Base-by-base conservation (phyloP, 1,140 invertebrate genomes). In the Ips typographus region DNA sequence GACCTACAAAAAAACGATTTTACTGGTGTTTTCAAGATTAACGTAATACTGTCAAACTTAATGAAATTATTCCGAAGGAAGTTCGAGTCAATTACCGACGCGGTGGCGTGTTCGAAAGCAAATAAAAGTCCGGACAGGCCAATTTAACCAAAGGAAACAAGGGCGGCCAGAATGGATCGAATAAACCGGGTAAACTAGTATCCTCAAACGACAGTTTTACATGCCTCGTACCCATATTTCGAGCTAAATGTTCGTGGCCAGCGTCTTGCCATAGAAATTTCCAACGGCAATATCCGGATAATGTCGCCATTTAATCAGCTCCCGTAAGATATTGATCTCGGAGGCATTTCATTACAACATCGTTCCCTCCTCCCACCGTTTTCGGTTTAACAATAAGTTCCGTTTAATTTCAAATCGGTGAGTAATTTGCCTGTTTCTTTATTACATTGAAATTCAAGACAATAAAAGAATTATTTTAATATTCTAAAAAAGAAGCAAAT, bases 281-380 rank as follows among this genome's bases (percentile, higher is more conserved):
- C 72, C 71, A 76, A 77, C 73, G 66, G 77, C 77, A 78, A 78
- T 78, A 78, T 78, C 77, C 77, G 75, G 74, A 75, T 78, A 78
- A 75, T 71, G 73, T 70, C 75, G 74, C 75, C 72, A 77, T 78
- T 78, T 78, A 77, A 77, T 78, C 75, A 78, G 75, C 71, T 74
- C 73, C 76, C 72, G 68, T 70, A 73, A 73, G 74, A 76, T 77
- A 77, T 77, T 77, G 76, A 77, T 77, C 76, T 74, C 68, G 68
- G 72, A 72, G 71, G 75, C 75, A 77, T 77, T 77, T 77, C 75
- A 77, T 77, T 77, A 77, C 63, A 55, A 49, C 44, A 74, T 44
- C 64, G 68, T 56, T 56, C 64, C 58, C 69, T 70, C 62, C 49
- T 22, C 22, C 22, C 22, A 22, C 22, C 22, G 22, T 22, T 22